Evolutionary conservation across 2,113 vertebrate genomes (phyloP).

Genomic region (Melanerpes formicivorus): DNA sequence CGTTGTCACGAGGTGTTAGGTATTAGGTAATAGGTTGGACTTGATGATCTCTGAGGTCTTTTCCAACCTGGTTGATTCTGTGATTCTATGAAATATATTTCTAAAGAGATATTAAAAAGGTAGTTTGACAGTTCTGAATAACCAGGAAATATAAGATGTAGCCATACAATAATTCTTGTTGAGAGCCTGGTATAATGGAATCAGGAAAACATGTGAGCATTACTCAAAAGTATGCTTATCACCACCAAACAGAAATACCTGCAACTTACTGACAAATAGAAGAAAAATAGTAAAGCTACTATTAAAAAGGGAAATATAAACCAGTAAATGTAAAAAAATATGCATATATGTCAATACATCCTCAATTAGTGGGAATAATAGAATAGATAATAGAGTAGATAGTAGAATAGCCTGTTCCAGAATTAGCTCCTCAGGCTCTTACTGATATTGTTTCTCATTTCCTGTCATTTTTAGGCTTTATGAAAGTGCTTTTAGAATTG

Average conservation of each 20-base stretch:
- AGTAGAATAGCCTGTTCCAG: neutral
- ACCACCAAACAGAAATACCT: neutral
- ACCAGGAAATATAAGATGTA: neutral
- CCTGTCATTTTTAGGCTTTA: neutral
- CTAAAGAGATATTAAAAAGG: neutral
- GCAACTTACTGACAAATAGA: neutral
- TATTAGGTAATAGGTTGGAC: too few relatives aligned
- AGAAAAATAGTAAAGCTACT: neutral
- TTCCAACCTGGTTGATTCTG: too few relatives aligned
- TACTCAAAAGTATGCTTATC: constrained; percentile 14
- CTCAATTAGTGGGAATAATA: neutral
- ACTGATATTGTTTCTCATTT: neutral
- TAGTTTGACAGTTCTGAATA: neutral
- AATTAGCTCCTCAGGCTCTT: neutral
- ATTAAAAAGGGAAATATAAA: neutral
- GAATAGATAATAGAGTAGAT: neutral
- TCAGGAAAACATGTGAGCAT: neutral
- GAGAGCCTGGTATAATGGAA: neutral
- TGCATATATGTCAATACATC: neutral
- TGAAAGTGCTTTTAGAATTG: neutral
- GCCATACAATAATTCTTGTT: neutral
- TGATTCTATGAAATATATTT: neutral
- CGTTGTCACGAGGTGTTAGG: too few relatives aligned
- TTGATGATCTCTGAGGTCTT: too few relatives aligned
- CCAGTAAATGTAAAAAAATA: neutral